These are phyloP conservation scores for Suillia variegata DNA, from an alignment of 2,888 invertebrate genomes.

Conservation along the genomic window DNA sequence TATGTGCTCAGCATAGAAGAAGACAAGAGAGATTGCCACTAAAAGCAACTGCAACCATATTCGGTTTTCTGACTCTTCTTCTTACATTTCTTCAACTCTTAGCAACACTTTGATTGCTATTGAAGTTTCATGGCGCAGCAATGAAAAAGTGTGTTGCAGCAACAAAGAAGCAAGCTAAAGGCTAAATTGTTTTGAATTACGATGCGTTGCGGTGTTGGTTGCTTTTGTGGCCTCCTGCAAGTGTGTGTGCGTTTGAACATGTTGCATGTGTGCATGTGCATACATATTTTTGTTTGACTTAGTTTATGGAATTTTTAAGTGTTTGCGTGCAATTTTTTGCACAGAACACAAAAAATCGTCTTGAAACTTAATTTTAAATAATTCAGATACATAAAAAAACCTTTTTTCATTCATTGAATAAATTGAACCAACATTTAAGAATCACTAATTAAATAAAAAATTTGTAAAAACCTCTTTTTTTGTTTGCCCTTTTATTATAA, in stretches of 20 bases:
- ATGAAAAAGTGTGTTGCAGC: background rate
- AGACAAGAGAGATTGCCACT: background rate
- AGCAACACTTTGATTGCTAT: background rate
- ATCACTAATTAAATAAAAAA: no score
- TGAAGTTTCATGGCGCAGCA: background rate
- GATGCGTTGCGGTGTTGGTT: slow-evolving; percentile 1
- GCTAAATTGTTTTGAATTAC: slow-evolving; percentile 2
- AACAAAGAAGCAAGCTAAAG: background rate
- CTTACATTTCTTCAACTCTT: background rate
- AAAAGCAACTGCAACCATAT: background rate
- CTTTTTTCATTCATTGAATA: no score
- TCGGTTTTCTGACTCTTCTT: background rate
- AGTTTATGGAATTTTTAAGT: background rate
- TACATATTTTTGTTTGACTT: background rate
- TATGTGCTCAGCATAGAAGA: no score
- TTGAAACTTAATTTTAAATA: background rate
- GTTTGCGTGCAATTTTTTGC: background rate
- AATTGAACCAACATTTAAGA: no score
- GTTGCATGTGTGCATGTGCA: background rate
- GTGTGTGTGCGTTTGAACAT: background rate
- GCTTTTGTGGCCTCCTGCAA: background rate
- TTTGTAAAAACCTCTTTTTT: no score
- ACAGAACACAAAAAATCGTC: background rate
- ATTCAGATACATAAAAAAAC: no score
- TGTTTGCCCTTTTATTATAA: no score